Evolutionary conservation across 2,888 invertebrate species (phyloP), one percentile per base, ranked within the genome.

Genomic region (Hypsopygia costalis): DNA sequence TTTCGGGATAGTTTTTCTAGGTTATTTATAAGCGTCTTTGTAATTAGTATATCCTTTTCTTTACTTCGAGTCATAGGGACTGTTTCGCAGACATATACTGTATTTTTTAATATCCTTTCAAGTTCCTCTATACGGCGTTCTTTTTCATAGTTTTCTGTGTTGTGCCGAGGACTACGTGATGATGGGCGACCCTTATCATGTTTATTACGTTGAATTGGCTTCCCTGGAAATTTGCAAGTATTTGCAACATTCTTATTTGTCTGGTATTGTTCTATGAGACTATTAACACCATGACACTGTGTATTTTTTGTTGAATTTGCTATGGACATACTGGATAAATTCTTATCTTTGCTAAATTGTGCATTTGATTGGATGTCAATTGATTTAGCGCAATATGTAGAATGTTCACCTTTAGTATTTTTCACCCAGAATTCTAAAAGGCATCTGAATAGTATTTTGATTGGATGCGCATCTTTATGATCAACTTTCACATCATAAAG

Each of bases 361-460:
- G 52, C 52, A 36, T 67, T 70, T 0, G 81, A 83, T 27, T 67
- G 76, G 51, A 53, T 67, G 11, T 57, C 62, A 36, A 69, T 59
- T 0, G 70, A 69, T 47, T 73, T 72, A 0, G 56, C 64, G n/a
- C 52, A 49, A 30, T 40, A 69, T 36, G 66, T 51, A 1, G 64
- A 55, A n/a, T 61, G 57, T 28, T 59, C 50, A 3, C 52, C 37
- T 0, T 60, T 50, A 0, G 74, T 76, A 37, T 77, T 70, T 30
- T 67, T 75, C 7, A 86, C 49, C 81, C 82, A 87, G 51, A 71
- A 85, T 31, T 85, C 77, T 27, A 85, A 46, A 1, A 86, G 56
- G 38, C 64, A 65, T 56, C 69, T 74, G 27, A 86, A 83, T 6
- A 86, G 49, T 0, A 67, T 54, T 55, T 77, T 80, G 0, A 77